Evolutionary conservation across 1,140 invertebrate genomes (phyloP), one percentile per base, ranked within the genome.

Genomic region (Cyclina sinensis): DNA sequence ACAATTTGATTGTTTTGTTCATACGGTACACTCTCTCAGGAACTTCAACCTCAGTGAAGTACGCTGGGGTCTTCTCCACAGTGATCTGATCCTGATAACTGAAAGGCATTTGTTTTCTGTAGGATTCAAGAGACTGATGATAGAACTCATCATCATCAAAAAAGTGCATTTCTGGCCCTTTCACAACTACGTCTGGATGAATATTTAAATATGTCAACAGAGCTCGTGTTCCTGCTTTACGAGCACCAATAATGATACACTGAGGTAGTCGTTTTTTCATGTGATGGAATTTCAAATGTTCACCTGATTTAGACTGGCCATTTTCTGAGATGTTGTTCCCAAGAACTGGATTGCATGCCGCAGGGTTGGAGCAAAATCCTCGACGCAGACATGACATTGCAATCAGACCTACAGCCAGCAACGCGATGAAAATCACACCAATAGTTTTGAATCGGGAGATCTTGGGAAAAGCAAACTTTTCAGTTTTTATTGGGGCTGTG

Each of bases 1-100:
- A 96, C 24, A 99, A 95, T 94, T 98, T 98, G 65, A 98, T 97
- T 18, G 97, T 96, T 7, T 97, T 97, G 94, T 99, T 98, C 98
- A 99, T 98, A 68, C 97, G 96, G 91, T 97, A 97, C 0, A 99
- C 97, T 74, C 98, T 96, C 79, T 96, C 96, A 0, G 98, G 98
- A 2, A 97, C 98, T 88, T 98, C 97, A 7, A 68, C 96, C 37
- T 93, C 92, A 14, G 95, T 93, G 90, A 96, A 96, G 90, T 96
- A 96, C 12, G 95, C 95, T 21, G 96, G 96, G 2, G 95, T 96
- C 90, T 96, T 96, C 88, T 96, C 96, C 35, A 96, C 93, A 0
- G 96, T 96, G 16, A 96, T 91, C 89, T 95, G 95, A 62, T 91
- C 92, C 30, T 81, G 65, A 65, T 90, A 93, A 9, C 92, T 90